phyloP scores from a whole-genome alignment of 2,113 vertebrate genomes.

The Equus quagga region DNA sequence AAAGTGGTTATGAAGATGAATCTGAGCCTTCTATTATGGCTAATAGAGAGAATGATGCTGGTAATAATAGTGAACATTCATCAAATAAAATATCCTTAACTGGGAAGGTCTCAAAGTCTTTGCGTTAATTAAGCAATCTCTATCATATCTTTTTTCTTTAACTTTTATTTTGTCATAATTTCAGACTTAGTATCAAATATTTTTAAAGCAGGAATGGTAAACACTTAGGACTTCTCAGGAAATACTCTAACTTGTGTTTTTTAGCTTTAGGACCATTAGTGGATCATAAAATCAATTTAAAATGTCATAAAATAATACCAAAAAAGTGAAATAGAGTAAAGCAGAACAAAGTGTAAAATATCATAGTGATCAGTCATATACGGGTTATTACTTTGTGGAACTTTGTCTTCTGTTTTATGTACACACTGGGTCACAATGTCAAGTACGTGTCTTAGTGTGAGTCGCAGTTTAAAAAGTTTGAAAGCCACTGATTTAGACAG shows the following conservation, averaged over 20 bases:
- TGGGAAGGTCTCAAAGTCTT: not conserved
- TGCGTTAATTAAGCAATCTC: not conserved
- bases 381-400: not conserved
- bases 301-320: not conserved
- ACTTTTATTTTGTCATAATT: not conserved
- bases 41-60: not conserved
- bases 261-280: not conserved
- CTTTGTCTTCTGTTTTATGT: not conserved
- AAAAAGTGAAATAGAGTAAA: constrained; percentile 10
- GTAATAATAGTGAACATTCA: not conserved
- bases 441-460: not conserved
- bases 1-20: not conserved
- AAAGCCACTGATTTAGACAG: not conserved
- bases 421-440: not conserved
- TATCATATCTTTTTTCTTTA: not conserved
- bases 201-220: not conserved
- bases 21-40: not conserved
- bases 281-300: not conserved
- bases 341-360: not conserved
- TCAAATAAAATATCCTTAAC: not conserved
- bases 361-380: not conserved
- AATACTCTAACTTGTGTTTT: not conserved
- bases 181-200: not conserved
- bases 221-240: not conserved
- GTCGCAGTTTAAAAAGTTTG: not conserved